Base-by-base conservation (phyloP, 2,113 vertebrate species). In the Chrysemys picta region DNA sequence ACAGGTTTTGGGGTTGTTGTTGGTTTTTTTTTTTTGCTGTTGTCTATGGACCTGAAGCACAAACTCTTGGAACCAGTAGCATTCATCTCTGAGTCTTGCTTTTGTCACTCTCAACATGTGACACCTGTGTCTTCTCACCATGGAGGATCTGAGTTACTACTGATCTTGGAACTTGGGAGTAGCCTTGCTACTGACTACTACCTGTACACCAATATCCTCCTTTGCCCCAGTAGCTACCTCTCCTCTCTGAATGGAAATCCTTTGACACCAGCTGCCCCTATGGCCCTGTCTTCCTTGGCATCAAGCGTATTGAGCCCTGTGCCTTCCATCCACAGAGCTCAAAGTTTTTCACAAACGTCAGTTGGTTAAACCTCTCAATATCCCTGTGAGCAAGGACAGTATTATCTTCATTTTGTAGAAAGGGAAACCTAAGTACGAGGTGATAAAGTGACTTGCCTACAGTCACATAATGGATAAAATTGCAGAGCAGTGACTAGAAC, bases 321-420 rank as follows among this genome's bases (percentile, higher is more conserved):
- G 93, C 83, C 93, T 91, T 94, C 49, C 50, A 0, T 84, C 90
- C 83, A 93, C 53, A 79, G 50, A 62, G 22, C 24, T 45, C 42
- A 12, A 24, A 45, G 10, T 3, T 42, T 38, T 72, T 38, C n/a
- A 72, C 62, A 50, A 25, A 7, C 6, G 1, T 90, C 62, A 50
- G 38, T 42, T 90, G 62, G 95, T 93, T 88, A 50, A 53, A 88
- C 89, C 62, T 88, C 56, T 69, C 0, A 0, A 27, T 78, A 50
- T 72, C 72, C 52, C 62, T 88, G 49, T 82, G 45, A 92, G 80
- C 87, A 93, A 59, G 90, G 95, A 76, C 94, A 88, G 82, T 29
- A 38, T 35, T 81, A 29, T 76, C 59, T 80, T 82, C 52, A 49
- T 53, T 62, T 78, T 82, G 27, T 0, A 54, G n/a, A 80, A 87